phyloP scores from a whole-genome alignment of 2,888 invertebrate genomes.

The Lepidochitona cinerea region DNA sequence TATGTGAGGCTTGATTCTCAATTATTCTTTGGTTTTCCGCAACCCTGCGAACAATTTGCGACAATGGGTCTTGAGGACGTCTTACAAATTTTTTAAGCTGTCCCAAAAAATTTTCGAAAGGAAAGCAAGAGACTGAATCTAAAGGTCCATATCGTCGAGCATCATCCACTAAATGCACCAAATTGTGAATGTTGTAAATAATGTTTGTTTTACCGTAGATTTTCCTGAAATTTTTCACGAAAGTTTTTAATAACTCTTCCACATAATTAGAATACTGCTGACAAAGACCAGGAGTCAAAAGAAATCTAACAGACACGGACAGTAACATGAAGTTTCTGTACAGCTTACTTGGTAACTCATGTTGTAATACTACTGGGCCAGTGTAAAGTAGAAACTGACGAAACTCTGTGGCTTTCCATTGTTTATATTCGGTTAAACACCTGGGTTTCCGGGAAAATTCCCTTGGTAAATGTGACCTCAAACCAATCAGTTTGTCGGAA shows the following conservation, averaged over 20 bases:
- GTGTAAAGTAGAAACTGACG: conserved; percentile 52
- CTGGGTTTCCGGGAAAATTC: conserved; percentile 45
- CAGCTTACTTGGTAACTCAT: conserved; percentile 19
- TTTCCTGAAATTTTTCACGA: conserved; percentile 27
- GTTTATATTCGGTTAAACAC: conserved; percentile 33
- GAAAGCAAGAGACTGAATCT: not conserved
- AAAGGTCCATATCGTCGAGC: not conserved
- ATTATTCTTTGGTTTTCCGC: not conserved
- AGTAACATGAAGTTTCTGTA: conserved; percentile 43
- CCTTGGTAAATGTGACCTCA: conserved; percentile 26
- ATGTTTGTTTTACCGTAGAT: conserved; percentile 23
- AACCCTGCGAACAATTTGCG: not conserved
- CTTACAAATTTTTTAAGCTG: not conserved
- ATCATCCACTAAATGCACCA: not conserved
- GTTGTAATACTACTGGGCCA: conserved; percentile 36
- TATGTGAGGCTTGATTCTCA: not conserved
- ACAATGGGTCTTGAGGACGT: not conserved
- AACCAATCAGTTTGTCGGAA: conserved; percentile 21
- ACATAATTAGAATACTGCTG: conserved; percentile 22
- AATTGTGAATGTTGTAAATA: conserved; percentile 15
- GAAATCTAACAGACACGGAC: conserved; percentile 35
- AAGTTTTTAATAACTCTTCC: conserved; percentile 24
- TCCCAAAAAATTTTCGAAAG: conserved; percentile 3
- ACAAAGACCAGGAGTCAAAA: conserved; percentile 21
- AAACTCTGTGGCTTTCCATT: conserved; percentile 55